A percentile compares a stretch with the other conserved stretches of the same genome.
Conservation (phyloP, 2,888 invertebrate species). For the Chrysotoxum bicinctum region DNA sequence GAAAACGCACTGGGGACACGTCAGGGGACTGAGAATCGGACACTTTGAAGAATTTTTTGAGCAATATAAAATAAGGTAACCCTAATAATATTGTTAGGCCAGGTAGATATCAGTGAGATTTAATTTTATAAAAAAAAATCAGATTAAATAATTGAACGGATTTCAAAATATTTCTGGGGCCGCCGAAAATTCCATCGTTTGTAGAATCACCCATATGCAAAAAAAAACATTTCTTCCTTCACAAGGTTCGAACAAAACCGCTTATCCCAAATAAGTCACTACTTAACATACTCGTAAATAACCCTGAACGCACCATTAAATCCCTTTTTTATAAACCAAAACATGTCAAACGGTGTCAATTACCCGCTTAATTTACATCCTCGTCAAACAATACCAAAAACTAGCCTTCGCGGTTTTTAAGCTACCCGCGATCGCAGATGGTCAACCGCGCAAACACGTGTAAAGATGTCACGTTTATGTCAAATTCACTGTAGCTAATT, state of each 20-base stretch:
- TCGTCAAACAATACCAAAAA: neutral
- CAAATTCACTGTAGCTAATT: constrained; percentile 21
- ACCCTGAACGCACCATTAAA: neutral
- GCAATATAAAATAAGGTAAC: no score
- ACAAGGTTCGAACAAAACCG: neutral
- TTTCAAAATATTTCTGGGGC: no score
- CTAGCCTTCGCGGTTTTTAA: neutral
- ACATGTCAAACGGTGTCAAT: constrained; percentile 16
- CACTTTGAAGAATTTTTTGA: no score
- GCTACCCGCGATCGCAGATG: constrained; percentile 42
- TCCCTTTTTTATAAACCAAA: neutral
- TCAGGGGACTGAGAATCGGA: no score
- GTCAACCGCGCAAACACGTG: constrained; percentile 53
- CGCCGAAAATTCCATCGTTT: no score
- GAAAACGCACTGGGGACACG: no score
- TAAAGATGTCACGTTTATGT: constrained; percentile 51
- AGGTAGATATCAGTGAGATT: no score
- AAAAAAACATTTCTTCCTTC: no score
- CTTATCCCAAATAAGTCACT: neutral
- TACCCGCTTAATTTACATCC: neutral
- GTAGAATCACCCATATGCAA: no score
- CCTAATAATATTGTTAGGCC: no score
- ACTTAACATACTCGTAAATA: neutral
- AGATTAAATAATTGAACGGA: no score
- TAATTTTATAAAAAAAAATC: no score